Conservation (phyloP, 2,888 invertebrate species). For the Phyllotreta striolata region DNA sequence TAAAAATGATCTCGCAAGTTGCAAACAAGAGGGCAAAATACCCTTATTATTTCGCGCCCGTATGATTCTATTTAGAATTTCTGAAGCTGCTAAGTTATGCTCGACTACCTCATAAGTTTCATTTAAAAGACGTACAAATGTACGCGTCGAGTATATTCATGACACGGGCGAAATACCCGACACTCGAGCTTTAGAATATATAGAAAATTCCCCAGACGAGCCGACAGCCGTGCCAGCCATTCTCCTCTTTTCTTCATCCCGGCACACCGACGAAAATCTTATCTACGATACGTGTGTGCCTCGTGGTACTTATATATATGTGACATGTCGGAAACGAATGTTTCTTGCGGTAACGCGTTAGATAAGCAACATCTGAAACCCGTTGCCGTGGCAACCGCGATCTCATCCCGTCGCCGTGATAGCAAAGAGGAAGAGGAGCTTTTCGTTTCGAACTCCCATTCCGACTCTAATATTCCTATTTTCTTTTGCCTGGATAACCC, state of each 20-base stretch:
- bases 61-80: slow-evolving; percentile 26
- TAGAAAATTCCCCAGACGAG: slow-evolving; percentile 46
- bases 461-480: slow-evolving; percentile 49
- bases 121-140: slow-evolving; percentile 34
- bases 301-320: slow-evolving; percentile 48
- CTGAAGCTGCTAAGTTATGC: slow-evolving; percentile 23
- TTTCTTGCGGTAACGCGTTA: slow-evolving; percentile 58
- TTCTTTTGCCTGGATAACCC: slow-evolving; percentile 49
- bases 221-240: slow-evolving; percentile 31
- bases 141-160: slow-evolving; percentile 44
- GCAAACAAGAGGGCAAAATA: slow-evolving; percentile 1
- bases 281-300: slow-evolving; percentile 55
- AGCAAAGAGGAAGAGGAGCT: slow-evolving; percentile 29
- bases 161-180: slow-evolving; percentile 26
- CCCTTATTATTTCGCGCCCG: slow-evolving; percentile 13
- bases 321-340: slow-evolving; percentile 58
- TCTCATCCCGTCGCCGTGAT: slow-evolving; percentile 47
- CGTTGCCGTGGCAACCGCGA: slow-evolving; percentile 53
- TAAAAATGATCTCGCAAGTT: not conserved
- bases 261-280: slow-evolving; percentile 53
- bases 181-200: slow-evolving; percentile 33
- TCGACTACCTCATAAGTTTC: slow-evolving; percentile 32
- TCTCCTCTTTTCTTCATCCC: slow-evolving; percentile 40
- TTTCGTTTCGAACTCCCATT: slow-evolving; percentile 47
- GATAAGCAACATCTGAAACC: slow-evolving; percentile 55